Evolutionary conservation across 2,113 vertebrate species (phyloP), one percentile per base, ranked within the genome.

Genomic region (Crocuta crocuta): DNA sequence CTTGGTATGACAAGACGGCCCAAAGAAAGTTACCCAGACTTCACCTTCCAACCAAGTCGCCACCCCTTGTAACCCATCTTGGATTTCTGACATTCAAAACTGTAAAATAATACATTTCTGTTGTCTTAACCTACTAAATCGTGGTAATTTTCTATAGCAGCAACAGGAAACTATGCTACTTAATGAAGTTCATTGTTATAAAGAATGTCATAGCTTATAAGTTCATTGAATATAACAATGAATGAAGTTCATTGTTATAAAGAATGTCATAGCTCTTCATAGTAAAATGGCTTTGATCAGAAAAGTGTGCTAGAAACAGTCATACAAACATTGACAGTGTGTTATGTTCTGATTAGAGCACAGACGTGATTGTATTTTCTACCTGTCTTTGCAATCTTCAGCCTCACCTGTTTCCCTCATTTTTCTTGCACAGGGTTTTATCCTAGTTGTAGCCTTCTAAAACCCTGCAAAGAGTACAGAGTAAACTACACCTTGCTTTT

Each of bases 181-280:
- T 39, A 39, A 33, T 17, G 10, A 65, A 2, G 33, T 74, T 31
- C 74, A 19, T 21, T 63, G 3, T 55, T 45, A 48, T 84, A 11
- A 97, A 76, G 31, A 96, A 73, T 91, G 53, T 28, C 43, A 92
- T 24, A 94, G 78, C 39, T 78, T 39, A 39, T 39, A 39, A 39
- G 39, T 39, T 39, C 3, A 39, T 39, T 39, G 39, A 39, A 39
- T 39, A 39, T 39, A 39, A 39, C 39, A 39, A 39, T 39, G 39
- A 39, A 33, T 17, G 10, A 65, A 2, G 33, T 74, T 31, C 74
- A 19, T 21, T 63, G 3, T 55, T 45, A 48, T 84, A 11, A 97
- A 76, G 31, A 96, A 73, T 91, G 53, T 28, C 43, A 92, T 24
- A 94, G 78, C 39, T 78, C 61, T 76, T 95, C 19, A 16, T 68